These are phyloP conservation scores for Epinotia brunnichana DNA, from an alignment of 2,888 invertebrate genomes.

Conservation along the genomic window DNA sequence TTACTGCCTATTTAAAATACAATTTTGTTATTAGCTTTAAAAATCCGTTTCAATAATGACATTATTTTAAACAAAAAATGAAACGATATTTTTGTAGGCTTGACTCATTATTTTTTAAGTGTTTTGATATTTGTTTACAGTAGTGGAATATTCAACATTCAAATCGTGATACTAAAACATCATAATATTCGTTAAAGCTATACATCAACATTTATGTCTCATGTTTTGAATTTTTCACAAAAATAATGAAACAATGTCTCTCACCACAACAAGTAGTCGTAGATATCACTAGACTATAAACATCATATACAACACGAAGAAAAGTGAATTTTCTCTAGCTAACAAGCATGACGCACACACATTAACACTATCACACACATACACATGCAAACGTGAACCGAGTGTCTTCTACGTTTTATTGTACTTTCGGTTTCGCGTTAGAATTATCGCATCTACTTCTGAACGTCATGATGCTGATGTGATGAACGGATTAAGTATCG, in stretches of 20 bases:
- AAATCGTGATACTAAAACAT: too few relatives aligned
- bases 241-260: constrained; percentile 7
- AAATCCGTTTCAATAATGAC: too few relatives aligned
- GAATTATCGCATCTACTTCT: constrained; percentile 21
- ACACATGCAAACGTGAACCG: neutral
- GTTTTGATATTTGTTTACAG: too few relatives aligned
- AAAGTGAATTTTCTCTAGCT: constrained; percentile 34
- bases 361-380: constrained; percentile 1
- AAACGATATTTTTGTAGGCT: too few relatives aligned
- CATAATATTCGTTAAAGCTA: too few relatives aligned
- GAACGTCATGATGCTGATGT: neutral
- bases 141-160: too few relatives aligned
- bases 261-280: neutral
- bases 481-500: constrained; percentile 14
- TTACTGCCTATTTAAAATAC: neutral
- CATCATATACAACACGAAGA: constrained; percentile 9
- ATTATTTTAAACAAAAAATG: too few relatives aligned
- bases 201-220: neutral
- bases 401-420: constrained; percentile 12
- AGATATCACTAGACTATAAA: constrained; percentile 25
- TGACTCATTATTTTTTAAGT: too few relatives aligned
- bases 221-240: neutral
- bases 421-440: constrained; percentile 35
- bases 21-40: neutral
- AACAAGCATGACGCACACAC: constrained; percentile 40